Percentiles rank a stretch among this genome's conserved stretches.
Evolutionary conservation across 2,888 invertebrate species (phyloP).

Genomic region (Hedya salicella): DNA sequence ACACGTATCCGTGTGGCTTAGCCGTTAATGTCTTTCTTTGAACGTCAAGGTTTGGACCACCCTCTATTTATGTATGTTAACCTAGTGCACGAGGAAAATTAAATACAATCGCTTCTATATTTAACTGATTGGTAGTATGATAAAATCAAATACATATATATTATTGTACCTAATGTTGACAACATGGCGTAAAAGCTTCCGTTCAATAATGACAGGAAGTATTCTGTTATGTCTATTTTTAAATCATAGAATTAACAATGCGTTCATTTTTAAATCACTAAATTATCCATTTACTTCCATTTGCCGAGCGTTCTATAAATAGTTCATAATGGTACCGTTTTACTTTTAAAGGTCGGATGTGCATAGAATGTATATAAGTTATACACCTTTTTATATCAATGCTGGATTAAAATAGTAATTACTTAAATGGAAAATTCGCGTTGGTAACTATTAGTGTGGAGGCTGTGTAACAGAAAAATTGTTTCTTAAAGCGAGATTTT

Average conservation of each 20-base stretch:
- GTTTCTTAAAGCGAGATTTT: too few relatives aligned
- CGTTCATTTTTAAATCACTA: constrained; percentile 10
- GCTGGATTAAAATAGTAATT: constrained; percentile 7
- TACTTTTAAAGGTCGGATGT: constrained; percentile 5
- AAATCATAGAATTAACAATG: constrained; percentile 14
- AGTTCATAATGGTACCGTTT: constrained; percentile 1
- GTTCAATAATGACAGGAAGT: constrained; percentile 13
- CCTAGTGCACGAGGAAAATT: too few relatives aligned
- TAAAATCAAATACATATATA: too few relatives aligned
- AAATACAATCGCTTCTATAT: too few relatives aligned
- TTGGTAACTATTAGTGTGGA: constrained; percentile 13
- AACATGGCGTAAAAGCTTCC: too few relatives aligned
- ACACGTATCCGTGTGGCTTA: too few relatives aligned
- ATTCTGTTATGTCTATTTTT: constrained; percentile 12
- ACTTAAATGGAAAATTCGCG: constrained; percentile 25
- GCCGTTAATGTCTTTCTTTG: too few relatives aligned
- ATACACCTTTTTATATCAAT: not conserved
- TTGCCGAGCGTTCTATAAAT: constrained; percentile 19
- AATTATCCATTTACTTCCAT: constrained; percentile 11
- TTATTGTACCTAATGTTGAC: too few relatives aligned
- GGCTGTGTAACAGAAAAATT: too few relatives aligned
- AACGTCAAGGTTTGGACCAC: too few relatives aligned
- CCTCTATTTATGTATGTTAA: too few relatives aligned
- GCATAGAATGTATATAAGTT: constrained; percentile 4
- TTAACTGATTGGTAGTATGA: too few relatives aligned